A percentile compares a stretch with the other conserved stretches of the same genome.
Evolutionary conservation across 2,888 invertebrate genomes (phyloP).

Genomic region (Scaptomyza caliginosa): DNA sequence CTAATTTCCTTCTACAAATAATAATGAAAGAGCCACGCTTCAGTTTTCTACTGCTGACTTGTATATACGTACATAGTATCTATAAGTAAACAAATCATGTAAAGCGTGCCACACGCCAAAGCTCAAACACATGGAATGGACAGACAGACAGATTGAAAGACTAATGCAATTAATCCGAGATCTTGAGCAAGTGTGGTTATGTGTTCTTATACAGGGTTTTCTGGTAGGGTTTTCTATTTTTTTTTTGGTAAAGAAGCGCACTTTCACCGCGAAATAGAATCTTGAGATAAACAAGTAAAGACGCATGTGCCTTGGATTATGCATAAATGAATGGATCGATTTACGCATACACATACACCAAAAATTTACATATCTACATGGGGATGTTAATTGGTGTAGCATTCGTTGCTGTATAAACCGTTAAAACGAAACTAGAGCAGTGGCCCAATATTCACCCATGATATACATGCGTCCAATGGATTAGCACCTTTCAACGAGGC

Average conservation of each 20-base stretch:
- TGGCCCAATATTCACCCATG: conserved; percentile 55
- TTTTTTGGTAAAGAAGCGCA: conserved; percentile 46
- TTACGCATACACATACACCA: neutral
- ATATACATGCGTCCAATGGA: conserved; percentile 54
- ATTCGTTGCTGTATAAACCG: conserved; percentile 66
- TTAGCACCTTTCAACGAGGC: conserved; percentile 68
- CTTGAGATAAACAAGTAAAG: conserved; percentile 53
- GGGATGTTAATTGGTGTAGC: conserved; percentile 65
- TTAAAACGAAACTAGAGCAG: conserved; percentile 71
- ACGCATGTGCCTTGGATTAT: conserved; percentile 40
- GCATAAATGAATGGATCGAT: conserved; percentile 58
- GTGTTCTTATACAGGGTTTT: too few species aligned
- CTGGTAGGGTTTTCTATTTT: too few species aligned
- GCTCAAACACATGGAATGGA: conserved; percentile 1
- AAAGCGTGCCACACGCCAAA: conserved; percentile 58
- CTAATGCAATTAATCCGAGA: conserved; percentile 10
- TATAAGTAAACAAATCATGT: neutral
- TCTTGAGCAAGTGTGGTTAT: neutral
- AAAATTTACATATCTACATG: conserved; percentile 4
- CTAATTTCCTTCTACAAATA: conserved; percentile 45
- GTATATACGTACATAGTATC: neutral
- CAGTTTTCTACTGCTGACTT: neutral
- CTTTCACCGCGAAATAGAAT: conserved; percentile 73
- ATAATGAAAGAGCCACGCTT: conserved; percentile 62
- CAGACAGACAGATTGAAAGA: neutral